These are phyloP conservation scores for Ceramica pisi DNA, from an alignment of 2,888 invertebrate genomes.

Conservation along the genomic window DNA sequence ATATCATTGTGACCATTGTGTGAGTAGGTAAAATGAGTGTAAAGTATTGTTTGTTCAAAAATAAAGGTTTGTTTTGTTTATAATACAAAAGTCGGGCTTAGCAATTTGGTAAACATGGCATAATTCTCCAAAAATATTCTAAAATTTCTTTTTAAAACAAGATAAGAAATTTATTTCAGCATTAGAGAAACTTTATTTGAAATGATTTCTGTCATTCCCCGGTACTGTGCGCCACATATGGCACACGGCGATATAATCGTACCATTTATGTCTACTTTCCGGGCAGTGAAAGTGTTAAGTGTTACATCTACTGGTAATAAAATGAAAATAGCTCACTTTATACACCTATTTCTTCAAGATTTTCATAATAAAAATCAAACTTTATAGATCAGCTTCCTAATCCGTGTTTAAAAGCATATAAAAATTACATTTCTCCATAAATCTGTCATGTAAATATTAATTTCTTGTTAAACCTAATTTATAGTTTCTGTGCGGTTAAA, in stretches of 20 bases:
- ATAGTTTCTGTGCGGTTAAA: conserved; percentile 61
- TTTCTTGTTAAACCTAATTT: conserved; percentile 63
- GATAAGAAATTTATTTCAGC: background rate
- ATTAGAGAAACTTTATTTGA: background rate
- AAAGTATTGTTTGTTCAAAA: background rate
- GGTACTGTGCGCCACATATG: background rate
- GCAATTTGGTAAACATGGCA: background rate
- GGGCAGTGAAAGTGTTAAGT: conserved; percentile 16
- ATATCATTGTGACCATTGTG: too few relatives aligned
- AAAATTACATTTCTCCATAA: conserved; percentile 41
- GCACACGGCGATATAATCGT: background rate
- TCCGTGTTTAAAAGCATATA: conserved; percentile 43
- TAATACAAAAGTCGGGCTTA: background rate
- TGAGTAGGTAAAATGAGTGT: background rate
- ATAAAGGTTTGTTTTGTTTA: background rate
- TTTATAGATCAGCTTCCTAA: conserved; percentile 23
- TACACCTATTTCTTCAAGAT: background rate
- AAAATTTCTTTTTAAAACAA: background rate
- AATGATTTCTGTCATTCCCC: conserved; percentile 6
- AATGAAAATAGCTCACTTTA: conserved; percentile 4
- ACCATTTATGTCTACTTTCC: conserved; percentile 14
- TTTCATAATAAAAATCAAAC: background rate
- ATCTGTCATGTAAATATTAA: conserved; percentile 55
- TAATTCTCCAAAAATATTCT: background rate
- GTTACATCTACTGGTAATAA: conserved; percentile 2